Percentiles rank a stretch among this genome's conserved stretches.
Conservation (phyloP, 1,140 invertebrate species). For the Hyles euphorbiae region DNA sequence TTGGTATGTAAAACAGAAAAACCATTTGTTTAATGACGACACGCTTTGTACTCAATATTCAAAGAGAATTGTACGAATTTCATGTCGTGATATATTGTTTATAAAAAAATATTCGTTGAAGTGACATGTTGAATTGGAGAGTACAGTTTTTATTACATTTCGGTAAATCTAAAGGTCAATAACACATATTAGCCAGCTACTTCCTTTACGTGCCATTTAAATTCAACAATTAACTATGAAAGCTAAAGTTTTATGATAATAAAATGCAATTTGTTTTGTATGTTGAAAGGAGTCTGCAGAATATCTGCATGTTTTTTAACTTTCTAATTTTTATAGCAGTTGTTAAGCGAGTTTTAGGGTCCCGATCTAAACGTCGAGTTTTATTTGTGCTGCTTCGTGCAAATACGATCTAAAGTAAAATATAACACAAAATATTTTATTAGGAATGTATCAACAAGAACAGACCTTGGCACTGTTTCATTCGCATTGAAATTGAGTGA, state of each 20-base stretch:
- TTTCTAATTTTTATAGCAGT: conserved; percentile 69
- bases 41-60: not conserved
- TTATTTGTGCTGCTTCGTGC: not conserved
- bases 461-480: conserved; percentile 15
- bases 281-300: conserved; percentile 67
- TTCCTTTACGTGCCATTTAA: conserved; percentile 31
- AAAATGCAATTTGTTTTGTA: conserved; percentile 71
- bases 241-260: conserved; percentile 65
- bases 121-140: not conserved
- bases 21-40: not conserved
- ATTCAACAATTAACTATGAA: conserved; percentile 41
- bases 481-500: not conserved
- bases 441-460: conserved; percentile 9
- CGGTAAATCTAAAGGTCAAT: conserved; percentile 34
- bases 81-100: too few relatives aligned
- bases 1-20: not conserved
- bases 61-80: too few relatives aligned
- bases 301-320: conserved; percentile 62
- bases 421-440: conserved; percentile 3
- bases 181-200: conserved; percentile 27
- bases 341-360: conserved; percentile 68
- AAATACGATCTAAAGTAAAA: not conserved
- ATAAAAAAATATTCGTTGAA: too few relatives aligned
- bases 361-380: conserved; percentile 32
- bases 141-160: conserved; percentile 15